Percentiles rank a stretch among this genome's conserved stretches.
Evolutionary conservation across 2,888 invertebrate genomes (phyloP).

Genomic region (Diloba caeruleocephala): DNA sequence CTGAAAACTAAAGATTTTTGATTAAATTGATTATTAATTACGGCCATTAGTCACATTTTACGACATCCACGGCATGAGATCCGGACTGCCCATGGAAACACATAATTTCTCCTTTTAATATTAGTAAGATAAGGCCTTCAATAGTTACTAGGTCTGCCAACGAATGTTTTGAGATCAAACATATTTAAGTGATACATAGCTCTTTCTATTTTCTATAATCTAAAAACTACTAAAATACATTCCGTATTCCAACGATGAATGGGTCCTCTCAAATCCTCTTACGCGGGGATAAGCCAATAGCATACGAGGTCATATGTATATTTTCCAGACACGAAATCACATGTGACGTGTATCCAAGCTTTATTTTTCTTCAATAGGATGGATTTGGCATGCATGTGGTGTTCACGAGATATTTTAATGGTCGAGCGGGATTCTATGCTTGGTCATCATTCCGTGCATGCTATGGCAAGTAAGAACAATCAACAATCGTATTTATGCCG

Average conservation of each 20-base stretch:
- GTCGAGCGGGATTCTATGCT: not conserved
- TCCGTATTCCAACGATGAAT: constrained; percentile 2
- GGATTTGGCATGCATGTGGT: constrained; percentile 4
- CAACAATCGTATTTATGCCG: too few relatives aligned
- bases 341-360: not conserved
- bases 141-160: too few relatives aligned
- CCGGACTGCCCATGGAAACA: too few relatives aligned
- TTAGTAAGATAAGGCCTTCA: too few relatives aligned
- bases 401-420: not conserved
- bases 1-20: too few relatives aligned
- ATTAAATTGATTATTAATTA: too few relatives aligned
- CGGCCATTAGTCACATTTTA: too few relatives aligned
- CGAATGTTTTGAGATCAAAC: not conserved
- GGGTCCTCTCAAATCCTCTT: constrained; percentile 14
- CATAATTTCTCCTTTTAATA: too few relatives aligned
- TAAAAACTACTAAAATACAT: not conserved
- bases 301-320: constrained; percentile 15
- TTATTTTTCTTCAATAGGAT: constrained; percentile 3
- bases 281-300: not conserved
- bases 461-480: too few relatives aligned
- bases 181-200: not conserved
- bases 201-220: not conserved
- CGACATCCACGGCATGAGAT: too few relatives aligned
- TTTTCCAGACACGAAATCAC: constrained; percentile 11
- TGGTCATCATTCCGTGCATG: not conserved